Conservation (phyloP, 2,888 invertebrate genomes). For the Bedellia somnulentella region DNA sequence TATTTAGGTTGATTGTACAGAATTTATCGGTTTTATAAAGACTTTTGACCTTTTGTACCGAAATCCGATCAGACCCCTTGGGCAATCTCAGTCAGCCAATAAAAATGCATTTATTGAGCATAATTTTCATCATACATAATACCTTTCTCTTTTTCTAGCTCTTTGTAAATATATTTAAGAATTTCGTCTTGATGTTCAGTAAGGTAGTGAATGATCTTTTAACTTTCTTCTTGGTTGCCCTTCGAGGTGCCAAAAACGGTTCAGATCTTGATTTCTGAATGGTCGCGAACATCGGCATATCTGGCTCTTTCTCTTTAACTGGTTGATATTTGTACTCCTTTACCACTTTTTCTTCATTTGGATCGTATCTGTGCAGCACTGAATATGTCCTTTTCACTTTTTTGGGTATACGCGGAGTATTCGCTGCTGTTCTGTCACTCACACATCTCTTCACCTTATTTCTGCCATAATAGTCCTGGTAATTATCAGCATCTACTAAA, state of each 20-base stretch:
- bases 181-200: slow-evolving; percentile 46
- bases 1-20: too few relatives aligned
- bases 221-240: slow-evolving; percentile 42
- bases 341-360: slow-evolving; percentile 43
- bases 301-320: slow-evolving; percentile 22
- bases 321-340: slow-evolving; percentile 51
- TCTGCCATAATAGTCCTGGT: slow-evolving; percentile 47
- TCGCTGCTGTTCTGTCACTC: slow-evolving; percentile 34
- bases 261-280: slow-evolving; percentile 39
- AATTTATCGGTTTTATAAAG: too few relatives aligned
- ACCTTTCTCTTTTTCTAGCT: slow-evolving; percentile 28
- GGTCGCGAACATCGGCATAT: slow-evolving; percentile 13
- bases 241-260: slow-evolving; percentile 36
- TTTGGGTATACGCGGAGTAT: slow-evolving; percentile 27
- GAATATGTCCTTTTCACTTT: slow-evolving; percentile 52
- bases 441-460: slow-evolving; percentile 50
- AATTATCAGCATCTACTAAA: slow-evolving; percentile 42
- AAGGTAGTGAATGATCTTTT: slow-evolving; percentile 50
- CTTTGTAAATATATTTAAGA: slow-evolving; percentile 44
- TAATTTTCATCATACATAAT: not conserved
- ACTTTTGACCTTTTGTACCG: too few relatives aligned
- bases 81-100: too few relatives aligned
- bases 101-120: too few relatives aligned
- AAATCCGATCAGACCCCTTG: too few relatives aligned
- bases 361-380: slow-evolving; percentile 47